A percentile compares a stretch with the other conserved stretches of the same genome.
Evolutionary conservation across 2,888 invertebrate genomes (phyloP).

Genomic region (Stramonita haemastoma): DNA sequence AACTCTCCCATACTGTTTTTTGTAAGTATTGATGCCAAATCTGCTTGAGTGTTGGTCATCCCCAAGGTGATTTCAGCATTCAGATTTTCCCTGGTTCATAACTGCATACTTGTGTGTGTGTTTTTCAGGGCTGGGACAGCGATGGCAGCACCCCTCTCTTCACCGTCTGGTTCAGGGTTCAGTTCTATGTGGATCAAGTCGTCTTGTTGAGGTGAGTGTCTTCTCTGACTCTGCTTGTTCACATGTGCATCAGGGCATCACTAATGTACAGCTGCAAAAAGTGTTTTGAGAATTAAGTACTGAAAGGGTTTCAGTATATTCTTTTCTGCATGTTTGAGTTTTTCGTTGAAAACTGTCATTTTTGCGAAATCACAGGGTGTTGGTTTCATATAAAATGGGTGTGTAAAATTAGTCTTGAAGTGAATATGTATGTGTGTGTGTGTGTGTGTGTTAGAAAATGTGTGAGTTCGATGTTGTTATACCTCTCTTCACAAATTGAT

Average conservation of each 20-base stretch:
- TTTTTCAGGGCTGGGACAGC: conserved; percentile 77
- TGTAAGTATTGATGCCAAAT: too few relatives aligned
- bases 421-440: not conserved
- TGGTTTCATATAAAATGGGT: not conserved
- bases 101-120: not conserved
- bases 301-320: too few relatives aligned
- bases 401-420: not conserved
- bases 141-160: conserved; percentile 90
- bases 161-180: conserved; percentile 91
- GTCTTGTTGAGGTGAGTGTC: conserved; percentile 85
- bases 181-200: conserved; percentile 95
- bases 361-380: too few relatives aligned
- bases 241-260: too few relatives aligned
- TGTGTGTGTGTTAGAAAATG: not conserved
- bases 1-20: too few relatives aligned
- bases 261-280: not conserved
- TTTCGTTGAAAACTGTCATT: not conserved
- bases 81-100: not conserved
- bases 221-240: not conserved
- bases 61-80: too few relatives aligned
- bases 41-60: too few relatives aligned
- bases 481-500: too few relatives aligned
- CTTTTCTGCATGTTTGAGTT: not conserved
- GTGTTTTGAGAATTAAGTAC: not conserved
- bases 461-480: too few relatives aligned